Evolutionary conservation across 2,888 invertebrate species (phyloP).

Genomic region (Meloe dianella): DNA sequence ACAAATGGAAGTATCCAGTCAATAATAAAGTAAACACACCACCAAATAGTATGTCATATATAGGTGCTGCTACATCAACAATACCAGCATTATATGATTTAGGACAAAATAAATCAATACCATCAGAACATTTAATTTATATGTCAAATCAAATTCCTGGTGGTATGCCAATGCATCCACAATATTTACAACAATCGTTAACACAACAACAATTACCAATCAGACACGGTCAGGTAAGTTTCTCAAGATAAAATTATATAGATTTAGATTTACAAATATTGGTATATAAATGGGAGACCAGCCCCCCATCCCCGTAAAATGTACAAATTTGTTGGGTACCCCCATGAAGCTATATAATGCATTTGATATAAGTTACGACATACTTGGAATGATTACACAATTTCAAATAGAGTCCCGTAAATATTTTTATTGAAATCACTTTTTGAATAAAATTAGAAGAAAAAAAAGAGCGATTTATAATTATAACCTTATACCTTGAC

Average conservation of each 20-base stretch:
- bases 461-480: no score
- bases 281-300: no score
- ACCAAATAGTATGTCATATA: conserved; percentile 59
- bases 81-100: conserved; percentile 64
- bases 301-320: no score
- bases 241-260: no score
- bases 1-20: conserved; percentile 84
- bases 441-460: neutral
- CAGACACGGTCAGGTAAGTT: conserved; percentile 45
- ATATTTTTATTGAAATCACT: neutral
- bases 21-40: conserved; percentile 63
- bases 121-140: conserved; percentile 66
- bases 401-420: no score
- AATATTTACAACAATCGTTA: conserved; percentile 54
- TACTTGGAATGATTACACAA: neutral
- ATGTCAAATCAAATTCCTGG: conserved; percentile 64
- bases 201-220: conserved; percentile 50
- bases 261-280: no score
- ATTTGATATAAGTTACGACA: conserved; percentile 7
- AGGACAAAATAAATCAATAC: conserved; percentile 63
- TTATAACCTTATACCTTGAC: conserved; percentile 1
- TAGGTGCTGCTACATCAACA: conserved; percentile 57
- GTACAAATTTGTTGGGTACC: no score
- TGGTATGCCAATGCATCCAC: conserved; percentile 59
- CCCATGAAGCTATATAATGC: no score